These are phyloP conservation scores for Acleris literana DNA, from an alignment of 2,888 invertebrate genomes.

Conservation along the genomic window DNA sequence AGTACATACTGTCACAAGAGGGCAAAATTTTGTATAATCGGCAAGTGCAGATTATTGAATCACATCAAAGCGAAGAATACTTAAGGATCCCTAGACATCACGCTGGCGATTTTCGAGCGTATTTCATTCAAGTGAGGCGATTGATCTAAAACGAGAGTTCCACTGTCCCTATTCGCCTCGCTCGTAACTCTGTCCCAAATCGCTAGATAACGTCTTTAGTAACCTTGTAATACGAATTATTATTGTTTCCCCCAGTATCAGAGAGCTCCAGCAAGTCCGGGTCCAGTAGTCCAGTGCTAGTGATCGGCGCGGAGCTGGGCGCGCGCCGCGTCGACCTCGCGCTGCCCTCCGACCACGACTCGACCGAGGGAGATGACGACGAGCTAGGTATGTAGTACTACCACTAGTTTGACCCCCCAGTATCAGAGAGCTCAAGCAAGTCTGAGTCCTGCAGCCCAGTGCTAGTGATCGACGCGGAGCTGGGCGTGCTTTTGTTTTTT, in stretches of 20 bases:
- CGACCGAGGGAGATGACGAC: conserved; percentile 92
- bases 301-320: conserved; percentile 88
- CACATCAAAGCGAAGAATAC: no score
- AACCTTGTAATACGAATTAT: background rate
- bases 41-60: no score
- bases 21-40: no score
- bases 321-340: conserved; percentile 70
- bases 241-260: conserved; percentile 47
- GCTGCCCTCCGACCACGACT: conserved; percentile 89
- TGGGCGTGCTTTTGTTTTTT: background rate
- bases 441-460: conserved; percentile 74
- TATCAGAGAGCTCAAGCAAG: conserved; percentile 65
- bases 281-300: conserved; percentile 80
- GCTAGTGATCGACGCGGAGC: conserved; percentile 88
- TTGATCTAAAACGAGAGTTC: no score
- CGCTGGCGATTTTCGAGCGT: no score
- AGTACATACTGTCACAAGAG: no score
- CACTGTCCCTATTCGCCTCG: no score
- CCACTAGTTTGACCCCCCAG: conserved; percentile 40
- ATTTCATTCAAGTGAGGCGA: no score
- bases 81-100: no score
- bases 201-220: no score
- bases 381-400: conserved; percentile 63
- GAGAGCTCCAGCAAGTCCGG: conserved; percentile 67
- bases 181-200: no score